phyloP scores from a whole-genome alignment of 2,797 vertebrate genomes.

The Eidolon dupreanum region DNA sequence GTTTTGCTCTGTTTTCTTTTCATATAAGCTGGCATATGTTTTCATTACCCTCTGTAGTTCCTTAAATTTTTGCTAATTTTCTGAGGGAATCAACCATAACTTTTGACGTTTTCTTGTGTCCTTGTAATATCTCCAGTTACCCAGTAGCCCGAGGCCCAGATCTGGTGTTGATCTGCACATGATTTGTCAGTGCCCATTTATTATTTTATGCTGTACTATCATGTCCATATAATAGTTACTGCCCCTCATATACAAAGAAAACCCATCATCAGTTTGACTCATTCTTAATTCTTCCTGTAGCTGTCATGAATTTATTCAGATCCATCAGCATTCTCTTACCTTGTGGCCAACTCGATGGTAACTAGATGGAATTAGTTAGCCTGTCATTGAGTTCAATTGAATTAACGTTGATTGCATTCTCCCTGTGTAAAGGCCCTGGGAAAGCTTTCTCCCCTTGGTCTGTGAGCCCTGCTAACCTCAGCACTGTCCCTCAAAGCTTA shows the following conservation, averaged over 20 bases:
- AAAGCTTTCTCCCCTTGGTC: slow-evolving; percentile 32
- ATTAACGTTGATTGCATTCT: slow-evolving; percentile 54
- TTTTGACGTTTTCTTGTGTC: slow-evolving; percentile 34
- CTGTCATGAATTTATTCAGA: slow-evolving; percentile 54
- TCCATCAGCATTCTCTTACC: slow-evolving; percentile 30
- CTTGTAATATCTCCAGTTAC: slow-evolving; percentile 36
- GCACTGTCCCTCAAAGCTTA: not conserved
- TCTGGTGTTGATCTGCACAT: slow-evolving; percentile 37
- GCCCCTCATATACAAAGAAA: not conserved
- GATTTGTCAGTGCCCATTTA: not conserved
- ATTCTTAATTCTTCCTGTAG: slow-evolving; percentile 19
- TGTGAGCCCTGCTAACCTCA: not conserved
- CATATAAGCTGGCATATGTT: not conserved
- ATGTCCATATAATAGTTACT: not conserved
- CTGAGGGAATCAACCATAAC: not conserved
- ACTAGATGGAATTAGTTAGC: slow-evolving; percentile 19
- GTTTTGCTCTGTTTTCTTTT: slow-evolving; percentile 48
- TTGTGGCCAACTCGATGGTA: not conserved
- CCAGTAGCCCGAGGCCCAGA: not conserved
- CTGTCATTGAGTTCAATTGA: slow-evolving; percentile 41
- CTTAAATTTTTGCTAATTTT: slow-evolving; percentile 39
- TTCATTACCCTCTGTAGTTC: slow-evolving; percentile 45
- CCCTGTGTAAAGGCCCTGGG: not conserved
- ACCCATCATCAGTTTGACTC: not conserved
- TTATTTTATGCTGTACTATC: not conserved